These are phyloP conservation scores for Muscicapa comitata DNA, from an alignment of 2,797 vertebrate species.

Conservation along the genomic window DNA sequence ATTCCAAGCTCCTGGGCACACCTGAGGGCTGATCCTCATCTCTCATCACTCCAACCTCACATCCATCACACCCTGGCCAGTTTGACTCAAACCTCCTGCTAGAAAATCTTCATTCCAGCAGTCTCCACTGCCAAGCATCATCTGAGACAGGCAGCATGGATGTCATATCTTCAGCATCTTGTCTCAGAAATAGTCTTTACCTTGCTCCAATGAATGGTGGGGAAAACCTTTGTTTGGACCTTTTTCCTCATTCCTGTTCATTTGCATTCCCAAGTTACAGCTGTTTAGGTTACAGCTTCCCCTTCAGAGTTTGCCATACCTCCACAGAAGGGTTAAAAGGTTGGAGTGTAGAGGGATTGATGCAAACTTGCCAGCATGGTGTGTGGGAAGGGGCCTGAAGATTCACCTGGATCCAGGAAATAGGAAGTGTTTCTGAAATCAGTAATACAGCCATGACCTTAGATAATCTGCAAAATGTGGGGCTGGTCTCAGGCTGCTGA, in stretches of 20 bases:
- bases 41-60: not conserved
- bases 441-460: not conserved
- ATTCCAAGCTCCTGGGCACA: not conserved
- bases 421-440: not conserved
- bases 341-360: not conserved
- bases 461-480: not conserved
- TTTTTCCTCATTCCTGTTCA: not conserved
- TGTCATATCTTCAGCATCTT: not conserved
- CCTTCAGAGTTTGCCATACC: not conserved
- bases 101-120: not conserved
- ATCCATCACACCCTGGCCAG: not conserved
- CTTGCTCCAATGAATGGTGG: not conserved
- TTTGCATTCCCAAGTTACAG: not conserved
- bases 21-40: not conserved
- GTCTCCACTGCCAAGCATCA: fast-evolving
- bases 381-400: not conserved
- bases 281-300: not conserved
- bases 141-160: not conserved
- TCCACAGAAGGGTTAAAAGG: not conserved
- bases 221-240: not conserved
- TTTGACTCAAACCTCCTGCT: not conserved
- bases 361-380: not conserved
- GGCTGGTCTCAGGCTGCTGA: not conserved
- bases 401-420: not conserved
- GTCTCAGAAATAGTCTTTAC: not conserved